phyloP scores from a whole-genome alignment of 2,113 vertebrate species.

The Cynopterus brachyotis region DNA sequence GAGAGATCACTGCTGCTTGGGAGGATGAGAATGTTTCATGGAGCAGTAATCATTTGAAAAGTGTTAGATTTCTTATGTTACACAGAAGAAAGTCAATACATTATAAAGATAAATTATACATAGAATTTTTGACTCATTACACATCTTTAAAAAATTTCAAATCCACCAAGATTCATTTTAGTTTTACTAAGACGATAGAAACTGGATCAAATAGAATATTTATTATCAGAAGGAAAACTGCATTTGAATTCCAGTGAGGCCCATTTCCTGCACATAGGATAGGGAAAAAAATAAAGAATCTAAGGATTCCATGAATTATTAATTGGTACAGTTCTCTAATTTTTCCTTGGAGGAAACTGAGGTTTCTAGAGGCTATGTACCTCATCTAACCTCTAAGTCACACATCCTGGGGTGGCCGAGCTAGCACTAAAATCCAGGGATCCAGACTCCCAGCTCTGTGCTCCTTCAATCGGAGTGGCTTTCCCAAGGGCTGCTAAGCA shows the following conservation, averaged over 20 bases:
- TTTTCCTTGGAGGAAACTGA: conserved; percentile 15
- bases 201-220: background rate
- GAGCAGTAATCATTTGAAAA: background rate
- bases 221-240: conserved; percentile 38
- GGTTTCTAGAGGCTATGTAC: background rate
- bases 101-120: conserved; percentile 16
- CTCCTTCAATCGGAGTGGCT: background rate
- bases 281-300: background rate
- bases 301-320: background rate
- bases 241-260: background rate
- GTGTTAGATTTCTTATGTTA: background rate
- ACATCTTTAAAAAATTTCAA: conserved; percentile 28
- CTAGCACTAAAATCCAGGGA: background rate
- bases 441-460: background rate
- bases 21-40: background rate
- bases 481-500: conserved; percentile 40
- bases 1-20: background rate
- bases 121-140: background rate
- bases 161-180: conserved; percentile 43
- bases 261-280: background rate
- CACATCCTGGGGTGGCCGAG: background rate
- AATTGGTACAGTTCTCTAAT: background rate
- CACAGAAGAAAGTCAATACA: background rate
- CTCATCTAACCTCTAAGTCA: background rate
- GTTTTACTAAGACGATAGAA: background rate